Base-by-base conservation (phyloP, 2,888 invertebrate species). In the Aricia artaxerxes region DNA sequence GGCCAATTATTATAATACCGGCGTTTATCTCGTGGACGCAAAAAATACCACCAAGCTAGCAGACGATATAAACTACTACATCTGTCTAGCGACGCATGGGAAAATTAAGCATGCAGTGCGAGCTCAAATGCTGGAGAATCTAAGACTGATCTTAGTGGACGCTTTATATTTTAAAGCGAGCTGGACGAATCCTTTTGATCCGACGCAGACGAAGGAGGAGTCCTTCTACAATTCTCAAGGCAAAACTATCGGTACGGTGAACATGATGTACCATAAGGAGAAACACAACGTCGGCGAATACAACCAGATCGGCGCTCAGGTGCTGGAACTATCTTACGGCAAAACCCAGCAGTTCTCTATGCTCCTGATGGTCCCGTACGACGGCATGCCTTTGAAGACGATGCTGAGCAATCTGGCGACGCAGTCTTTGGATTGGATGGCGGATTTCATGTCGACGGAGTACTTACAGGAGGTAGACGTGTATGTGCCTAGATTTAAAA, bases 221-320 rank as follows among this genome's bases (percentile, higher is more conserved):
- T 84, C 91, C 0, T 97, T 97, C 85, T 95, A 95, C 82, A 94
- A 96, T 84, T 95, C 95, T 6, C 92, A 95, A 82, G 95, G 95
- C 5, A 91, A 90, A 80, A 85, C 89, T 0, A 88, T 95, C 44
- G 95, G 95, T 4, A 87, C 94, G 60, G 96, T 97, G 0, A 95
- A 96, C 80, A 97, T 97, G 97, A 97, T 98, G 97, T 95, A 95
- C 80, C 96, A 96, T 81, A 94, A 95, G 84, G 96, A 95, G 0
- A 89, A 95, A 7, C 96, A 96, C 82, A 93, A 95, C 2, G 95
- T 95, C 75, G 92, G 93, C 1, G 92, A 95, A 79, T 91, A 95
- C 0, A 89, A 91, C 3, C 90, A 94, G 76, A 88, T 97, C 57
- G 95, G 95, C 72, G 95, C 96, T 7, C 95, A 96, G 86, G 95